Evolutionary conservation across 1,140 invertebrate species (phyloP).

Genomic region (Grapholita molesta): DNA sequence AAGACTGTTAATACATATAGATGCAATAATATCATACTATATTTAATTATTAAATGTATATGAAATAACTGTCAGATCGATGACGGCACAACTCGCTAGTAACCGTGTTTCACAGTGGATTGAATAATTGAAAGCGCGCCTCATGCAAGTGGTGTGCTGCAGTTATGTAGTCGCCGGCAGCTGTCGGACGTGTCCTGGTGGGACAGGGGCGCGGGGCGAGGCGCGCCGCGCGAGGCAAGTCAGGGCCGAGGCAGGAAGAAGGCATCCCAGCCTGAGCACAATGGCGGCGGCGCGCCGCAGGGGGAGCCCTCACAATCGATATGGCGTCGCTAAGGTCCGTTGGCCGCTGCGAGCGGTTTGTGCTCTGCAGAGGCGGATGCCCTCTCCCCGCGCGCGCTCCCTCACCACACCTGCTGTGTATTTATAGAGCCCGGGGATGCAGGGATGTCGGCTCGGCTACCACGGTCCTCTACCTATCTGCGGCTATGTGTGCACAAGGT

Average conservation of each 20-base stretch:
- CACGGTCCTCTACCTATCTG: constrained; percentile 39
- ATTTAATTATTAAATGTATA: background rate
- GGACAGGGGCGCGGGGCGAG: constrained; percentile 31
- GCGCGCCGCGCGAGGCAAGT: constrained; percentile 51
- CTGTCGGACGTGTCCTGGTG: constrained; percentile 57
- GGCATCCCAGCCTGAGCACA: constrained; percentile 68
- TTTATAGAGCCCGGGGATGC: constrained; percentile 72
- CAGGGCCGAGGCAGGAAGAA: constrained; percentile 61
- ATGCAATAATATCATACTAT: no score
- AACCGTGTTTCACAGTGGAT: background rate
- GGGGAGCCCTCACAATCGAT: constrained; percentile 76
- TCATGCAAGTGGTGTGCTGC: constrained; percentile 23
- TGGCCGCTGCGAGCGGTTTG: constrained; percentile 71
- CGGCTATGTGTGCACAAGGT: background rate
- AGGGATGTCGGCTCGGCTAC: constrained; percentile 58
- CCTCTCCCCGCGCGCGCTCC: constrained; percentile 47
- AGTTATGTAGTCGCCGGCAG: constrained; percentile 44
- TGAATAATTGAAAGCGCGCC: constrained; percentile 16
- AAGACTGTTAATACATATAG: no score
- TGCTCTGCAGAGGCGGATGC: constrained; percentile 68
- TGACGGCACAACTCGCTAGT: background rate
- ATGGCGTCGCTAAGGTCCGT: constrained; percentile 76
- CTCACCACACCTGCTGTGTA: constrained; percentile 71
- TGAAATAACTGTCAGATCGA: background rate
- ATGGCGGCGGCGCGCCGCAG: constrained; percentile 70